Evolutionary conservation across 2,797 vertebrate species (phyloP).

Genomic region (Lutjanus campechanus): DNA sequence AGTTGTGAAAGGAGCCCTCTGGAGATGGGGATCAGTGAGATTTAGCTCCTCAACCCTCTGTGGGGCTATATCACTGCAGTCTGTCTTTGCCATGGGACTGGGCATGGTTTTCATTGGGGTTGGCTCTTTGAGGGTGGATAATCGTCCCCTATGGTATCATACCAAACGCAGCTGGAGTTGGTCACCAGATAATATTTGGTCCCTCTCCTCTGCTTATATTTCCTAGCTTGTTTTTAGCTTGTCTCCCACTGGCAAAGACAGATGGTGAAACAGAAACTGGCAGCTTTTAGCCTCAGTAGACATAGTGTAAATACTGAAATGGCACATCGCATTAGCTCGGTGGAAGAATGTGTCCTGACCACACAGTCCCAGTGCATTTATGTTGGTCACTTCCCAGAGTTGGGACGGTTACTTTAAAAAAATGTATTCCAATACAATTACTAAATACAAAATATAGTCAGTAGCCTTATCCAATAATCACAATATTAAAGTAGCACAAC

Average conservation of each 20-base stretch:
- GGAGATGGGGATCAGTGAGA: constrained; percentile 49
- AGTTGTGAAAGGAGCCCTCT: constrained; percentile 51
- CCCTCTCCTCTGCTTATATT: constrained; percentile 29
- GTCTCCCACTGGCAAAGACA: constrained; percentile 46
- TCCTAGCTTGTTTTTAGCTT: constrained; percentile 33
- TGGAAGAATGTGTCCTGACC: constrained; percentile 21
- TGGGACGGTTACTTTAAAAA: too few species aligned
- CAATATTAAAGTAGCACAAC: too few species aligned
- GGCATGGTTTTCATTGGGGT: constrained; percentile 48
- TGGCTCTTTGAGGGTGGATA: constrained; percentile 63
- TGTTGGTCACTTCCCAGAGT: not conserved
- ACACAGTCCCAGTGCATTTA: not conserved
- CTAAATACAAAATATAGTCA: too few species aligned
- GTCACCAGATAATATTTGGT: constrained; percentile 48
- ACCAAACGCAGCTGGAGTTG: constrained; percentile 59
- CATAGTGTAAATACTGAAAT: constrained; percentile 23
- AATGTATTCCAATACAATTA: too few species aligned
- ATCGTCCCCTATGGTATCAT: constrained; percentile 63
- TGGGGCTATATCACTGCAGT: constrained; percentile 52
- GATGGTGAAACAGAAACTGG: constrained; percentile 51
- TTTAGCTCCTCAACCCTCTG: constrained; percentile 46
- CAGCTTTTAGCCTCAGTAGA: constrained; percentile 43
- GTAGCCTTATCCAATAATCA: too few species aligned
- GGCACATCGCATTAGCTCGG: constrained; percentile 32
- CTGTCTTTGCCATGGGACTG: constrained; percentile 61